phyloP scores from a whole-genome alignment of 1,140 invertebrate genomes.

The Drosophila ercepeae region DNA sequence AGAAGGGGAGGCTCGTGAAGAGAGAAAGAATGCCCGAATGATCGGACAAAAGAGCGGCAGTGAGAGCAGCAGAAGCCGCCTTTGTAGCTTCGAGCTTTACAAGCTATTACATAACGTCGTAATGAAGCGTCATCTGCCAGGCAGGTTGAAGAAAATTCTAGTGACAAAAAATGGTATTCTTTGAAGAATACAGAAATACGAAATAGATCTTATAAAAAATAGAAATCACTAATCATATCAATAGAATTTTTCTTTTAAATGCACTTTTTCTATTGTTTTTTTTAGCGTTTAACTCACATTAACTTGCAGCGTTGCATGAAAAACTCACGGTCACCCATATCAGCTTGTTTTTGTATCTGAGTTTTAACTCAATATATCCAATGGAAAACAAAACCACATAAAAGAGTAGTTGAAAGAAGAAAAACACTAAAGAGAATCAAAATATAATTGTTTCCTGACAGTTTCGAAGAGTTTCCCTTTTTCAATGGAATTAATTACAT shows the following conservation, averaged over 20 bases:
- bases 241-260: neutral
- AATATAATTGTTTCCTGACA: too few relatives aligned
- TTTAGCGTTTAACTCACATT: neutral
- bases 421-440: too few relatives aligned
- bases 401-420: conserved; percentile 1
- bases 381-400: conserved; percentile 32
- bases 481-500: too few relatives aligned
- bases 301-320: conserved; percentile 60
- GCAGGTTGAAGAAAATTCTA: conserved; percentile 48
- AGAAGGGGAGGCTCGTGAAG: neutral
- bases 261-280: neutral
- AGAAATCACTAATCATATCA: neutral
- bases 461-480: too few relatives aligned
- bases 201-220: neutral
- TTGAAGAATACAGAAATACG: too few relatives aligned
- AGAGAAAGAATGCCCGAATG: conserved; percentile 2
- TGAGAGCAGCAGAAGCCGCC: conserved; percentile 18
- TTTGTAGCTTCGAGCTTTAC: conserved; percentile 53
- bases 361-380: conserved; percentile 55
- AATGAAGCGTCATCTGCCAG: conserved; percentile 80
- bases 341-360: conserved; percentile 13
- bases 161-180: neutral
- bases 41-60: neutral
- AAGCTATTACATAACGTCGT: conserved; percentile 59
- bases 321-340: conserved; percentile 78